Evolutionary conservation across 2,888 invertebrate species (phyloP).

Genomic region (Leucania comma): DNA sequence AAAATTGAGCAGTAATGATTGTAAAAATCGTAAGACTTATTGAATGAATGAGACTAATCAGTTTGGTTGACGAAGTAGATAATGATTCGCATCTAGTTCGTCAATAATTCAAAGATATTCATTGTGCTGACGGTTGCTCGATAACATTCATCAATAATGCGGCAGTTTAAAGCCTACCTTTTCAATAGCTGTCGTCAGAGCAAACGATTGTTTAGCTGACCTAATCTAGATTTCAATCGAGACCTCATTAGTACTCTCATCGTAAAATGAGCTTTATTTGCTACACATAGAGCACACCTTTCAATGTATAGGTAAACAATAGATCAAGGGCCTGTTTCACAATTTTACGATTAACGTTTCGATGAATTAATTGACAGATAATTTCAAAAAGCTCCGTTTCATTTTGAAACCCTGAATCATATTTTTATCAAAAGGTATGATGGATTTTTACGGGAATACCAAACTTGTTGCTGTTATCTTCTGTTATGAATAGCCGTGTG

Average conservation of each 20-base stretch:
- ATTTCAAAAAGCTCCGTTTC: too few species aligned
- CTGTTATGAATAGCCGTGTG: too few species aligned
- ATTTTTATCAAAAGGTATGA: too few species aligned
- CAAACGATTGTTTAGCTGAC: neutral
- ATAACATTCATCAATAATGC: neutral
- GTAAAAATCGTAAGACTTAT: neutral
- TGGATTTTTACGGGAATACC: too few species aligned
- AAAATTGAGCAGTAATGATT: neutral
- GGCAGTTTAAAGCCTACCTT: neutral
- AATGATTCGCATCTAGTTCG: neutral
- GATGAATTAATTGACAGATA: too few species aligned
- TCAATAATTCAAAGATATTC: neutral
- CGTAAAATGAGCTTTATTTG: neutral
- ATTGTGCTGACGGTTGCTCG: neutral
- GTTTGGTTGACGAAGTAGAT: neutral
- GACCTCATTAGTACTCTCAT: neutral
- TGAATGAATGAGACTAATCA: neutral
- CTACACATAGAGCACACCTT: too few species aligned
- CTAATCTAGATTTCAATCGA: neutral
- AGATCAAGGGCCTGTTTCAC: too few species aligned
- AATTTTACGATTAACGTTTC: too few species aligned
- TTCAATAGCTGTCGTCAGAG: constrained; percentile 4
- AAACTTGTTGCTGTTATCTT: too few species aligned
- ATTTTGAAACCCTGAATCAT: too few species aligned
- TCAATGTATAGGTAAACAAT: too few species aligned